Evolutionary conservation across 2,113 vertebrate genomes (phyloP).

Genomic region (Microtus pennsylvanicus): DNA sequence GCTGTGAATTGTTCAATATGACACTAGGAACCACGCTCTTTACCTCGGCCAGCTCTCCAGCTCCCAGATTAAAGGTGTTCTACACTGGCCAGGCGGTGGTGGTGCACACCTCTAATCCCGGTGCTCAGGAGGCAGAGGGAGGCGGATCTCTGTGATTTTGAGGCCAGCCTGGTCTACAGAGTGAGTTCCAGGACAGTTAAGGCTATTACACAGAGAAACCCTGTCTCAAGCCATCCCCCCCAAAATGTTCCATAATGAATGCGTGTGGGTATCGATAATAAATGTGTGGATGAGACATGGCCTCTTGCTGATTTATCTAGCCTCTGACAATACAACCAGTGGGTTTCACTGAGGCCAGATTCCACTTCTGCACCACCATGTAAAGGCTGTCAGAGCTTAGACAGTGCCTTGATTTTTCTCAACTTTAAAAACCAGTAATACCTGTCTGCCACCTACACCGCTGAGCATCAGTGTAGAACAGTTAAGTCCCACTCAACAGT

Average conservation of each 20-base stretch:
- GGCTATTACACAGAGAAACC: no score
- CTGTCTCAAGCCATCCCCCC: background rate
- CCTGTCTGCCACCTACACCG: background rate
- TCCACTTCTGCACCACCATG: background rate
- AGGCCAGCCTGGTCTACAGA: no score
- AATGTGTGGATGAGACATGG: background rate
- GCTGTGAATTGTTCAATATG: no score
- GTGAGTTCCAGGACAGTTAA: no score
- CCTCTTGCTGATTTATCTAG: background rate
- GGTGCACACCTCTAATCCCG: no score
- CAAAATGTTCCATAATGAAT: background rate
- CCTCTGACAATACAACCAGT: background rate
- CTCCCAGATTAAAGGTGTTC: no score
- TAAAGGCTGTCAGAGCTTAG: background rate
- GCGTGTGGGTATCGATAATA: background rate
- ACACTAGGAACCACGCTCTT: background rate
- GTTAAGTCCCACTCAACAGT: background rate
- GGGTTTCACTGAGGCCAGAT: background rate
- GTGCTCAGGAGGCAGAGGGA: no score
- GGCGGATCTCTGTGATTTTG: no score
- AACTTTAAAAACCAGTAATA: background rate
- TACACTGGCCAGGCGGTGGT: no score
- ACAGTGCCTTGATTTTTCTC: background rate
- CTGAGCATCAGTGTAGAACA: rapidly evolving
- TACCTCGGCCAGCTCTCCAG: background rate